Conservation (phyloP, 1,140 invertebrate species). For the Ips nitidus region DNA sequence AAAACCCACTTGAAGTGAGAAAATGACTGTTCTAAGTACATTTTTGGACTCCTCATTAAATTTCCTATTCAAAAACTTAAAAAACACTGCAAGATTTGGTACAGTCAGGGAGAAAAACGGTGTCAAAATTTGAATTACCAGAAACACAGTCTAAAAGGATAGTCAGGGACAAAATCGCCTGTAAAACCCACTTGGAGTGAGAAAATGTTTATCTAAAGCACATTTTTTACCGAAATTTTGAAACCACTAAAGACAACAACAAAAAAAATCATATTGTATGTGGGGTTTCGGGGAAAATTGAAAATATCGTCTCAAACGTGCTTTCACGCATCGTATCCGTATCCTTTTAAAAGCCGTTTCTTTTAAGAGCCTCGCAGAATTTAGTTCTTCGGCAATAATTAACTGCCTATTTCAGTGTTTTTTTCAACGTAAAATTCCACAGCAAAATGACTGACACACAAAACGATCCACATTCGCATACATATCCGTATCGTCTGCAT, state of each 20-base stretch:
- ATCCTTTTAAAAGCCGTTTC: not conserved
- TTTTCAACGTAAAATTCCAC: not conserved
- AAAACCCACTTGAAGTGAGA: too few species aligned
- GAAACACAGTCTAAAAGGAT: too few species aligned
- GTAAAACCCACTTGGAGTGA: too few species aligned
- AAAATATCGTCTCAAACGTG: slow-evolving; percentile 22
- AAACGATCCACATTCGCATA: slow-evolving; percentile 6
- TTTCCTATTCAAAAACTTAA: too few species aligned
- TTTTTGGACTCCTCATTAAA: too few species aligned
- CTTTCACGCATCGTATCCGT: slow-evolving; percentile 9
- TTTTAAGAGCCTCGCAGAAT: slow-evolving; percentile 29
- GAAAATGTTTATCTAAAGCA: too few species aligned
- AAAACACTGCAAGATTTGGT: too few species aligned
- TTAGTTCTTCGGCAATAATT: slow-evolving; percentile 31
- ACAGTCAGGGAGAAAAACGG: too few species aligned
- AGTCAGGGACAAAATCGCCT: too few species aligned
- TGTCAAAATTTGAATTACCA: too few species aligned
- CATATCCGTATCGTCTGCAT: slow-evolving; percentile 7
- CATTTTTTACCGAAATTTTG: too few species aligned
- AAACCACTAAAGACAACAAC: not conserved
- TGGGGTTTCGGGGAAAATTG: slow-evolving; percentile 16
- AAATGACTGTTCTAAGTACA: too few species aligned
- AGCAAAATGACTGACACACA: slow-evolving; percentile 11
- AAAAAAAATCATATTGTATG: not conserved
- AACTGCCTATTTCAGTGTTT: slow-evolving; percentile 1